Conservation (phyloP, 2,797 vertebrate species). For the Tachyglossus aculeatus region DNA sequence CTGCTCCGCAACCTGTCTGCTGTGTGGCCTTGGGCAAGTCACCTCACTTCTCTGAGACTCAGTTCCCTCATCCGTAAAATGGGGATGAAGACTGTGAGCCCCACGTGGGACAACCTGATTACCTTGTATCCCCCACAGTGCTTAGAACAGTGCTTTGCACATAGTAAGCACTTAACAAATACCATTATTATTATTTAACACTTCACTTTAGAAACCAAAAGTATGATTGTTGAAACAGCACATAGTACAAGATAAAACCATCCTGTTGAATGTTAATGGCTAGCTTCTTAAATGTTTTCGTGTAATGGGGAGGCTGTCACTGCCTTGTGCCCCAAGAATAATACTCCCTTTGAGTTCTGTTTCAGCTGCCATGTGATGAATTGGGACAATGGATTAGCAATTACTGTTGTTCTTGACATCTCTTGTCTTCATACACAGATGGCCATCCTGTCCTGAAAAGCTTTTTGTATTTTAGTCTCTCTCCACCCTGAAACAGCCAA, state of each 20-base stretch:
- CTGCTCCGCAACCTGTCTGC: background rate
- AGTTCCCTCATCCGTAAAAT: background rate
- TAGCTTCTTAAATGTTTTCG: background rate
- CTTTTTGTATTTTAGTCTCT: constrained; percentile 1
- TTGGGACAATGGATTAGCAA: background rate
- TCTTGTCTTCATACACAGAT: background rate
- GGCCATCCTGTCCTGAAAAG: background rate
- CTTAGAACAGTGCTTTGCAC: no score
- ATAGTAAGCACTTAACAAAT: no score
- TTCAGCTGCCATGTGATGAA: constrained; percentile 3
- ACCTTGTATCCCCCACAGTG: no score
- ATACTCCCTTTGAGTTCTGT: background rate
- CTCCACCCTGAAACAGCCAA: background rate
- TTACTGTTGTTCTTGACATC: background rate
- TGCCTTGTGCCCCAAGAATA: constrained; percentile 30
- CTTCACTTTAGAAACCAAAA: background rate
- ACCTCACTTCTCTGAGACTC: background rate
- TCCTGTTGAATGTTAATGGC: background rate
- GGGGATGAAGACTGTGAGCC: background rate
- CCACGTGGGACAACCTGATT: no score
- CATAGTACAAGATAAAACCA: constrained; percentile 17
- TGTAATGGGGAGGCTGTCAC: background rate
- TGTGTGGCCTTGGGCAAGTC: background rate
- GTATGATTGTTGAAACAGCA: background rate
- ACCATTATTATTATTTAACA: no score